Percentiles rank a stretch among this genome's conserved stretches.
phyloP scores from a whole-genome alignment of 2,797 vertebrate genomes.

The Crypturellus tataupa region DNA sequence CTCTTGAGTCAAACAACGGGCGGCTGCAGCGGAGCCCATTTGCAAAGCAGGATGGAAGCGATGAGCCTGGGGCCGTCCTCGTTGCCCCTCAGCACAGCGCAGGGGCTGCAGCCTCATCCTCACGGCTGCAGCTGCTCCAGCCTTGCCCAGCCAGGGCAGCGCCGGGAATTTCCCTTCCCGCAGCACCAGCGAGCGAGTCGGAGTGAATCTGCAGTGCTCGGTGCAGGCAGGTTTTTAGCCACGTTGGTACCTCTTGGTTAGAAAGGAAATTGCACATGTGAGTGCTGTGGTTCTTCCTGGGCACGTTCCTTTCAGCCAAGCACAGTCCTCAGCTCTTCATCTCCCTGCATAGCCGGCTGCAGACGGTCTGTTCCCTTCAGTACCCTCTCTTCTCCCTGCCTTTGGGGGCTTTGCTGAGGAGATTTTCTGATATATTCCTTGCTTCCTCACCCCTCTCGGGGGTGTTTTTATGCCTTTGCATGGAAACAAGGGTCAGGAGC shows the following conservation, averaged over 20 bases:
- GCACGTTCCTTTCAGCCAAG: too few relatives aligned
- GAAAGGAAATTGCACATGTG: not conserved
- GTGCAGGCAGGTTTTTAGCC: fast-evolving
- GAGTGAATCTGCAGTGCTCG: not conserved
- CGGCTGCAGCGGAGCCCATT: not conserved
- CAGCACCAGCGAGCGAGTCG: not conserved
- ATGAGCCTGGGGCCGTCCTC: fast-evolving
- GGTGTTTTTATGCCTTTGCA: not conserved
- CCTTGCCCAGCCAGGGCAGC: not conserved
- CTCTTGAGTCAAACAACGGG: not conserved
- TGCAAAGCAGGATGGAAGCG: not conserved
- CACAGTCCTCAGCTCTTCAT: not conserved
- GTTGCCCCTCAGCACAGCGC: not conserved
- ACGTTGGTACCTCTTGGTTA: not conserved
- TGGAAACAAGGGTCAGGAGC: not conserved
- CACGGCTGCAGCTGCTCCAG: not conserved
- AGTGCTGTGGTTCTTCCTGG: not conserved
- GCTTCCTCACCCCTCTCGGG: not conserved
- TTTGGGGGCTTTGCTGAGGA: not conserved
- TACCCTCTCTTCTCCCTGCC: not conserved
- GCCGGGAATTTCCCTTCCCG: not conserved
- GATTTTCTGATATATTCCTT: not conserved
- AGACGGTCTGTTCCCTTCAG: not conserved
- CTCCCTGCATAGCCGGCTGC: not conserved
- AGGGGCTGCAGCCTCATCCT: not conserved